Evolutionary conservation across 2,797 vertebrate species (phyloP), one percentile per base, ranked within the genome.

Genomic region (Anguilla megastoma): DNA sequence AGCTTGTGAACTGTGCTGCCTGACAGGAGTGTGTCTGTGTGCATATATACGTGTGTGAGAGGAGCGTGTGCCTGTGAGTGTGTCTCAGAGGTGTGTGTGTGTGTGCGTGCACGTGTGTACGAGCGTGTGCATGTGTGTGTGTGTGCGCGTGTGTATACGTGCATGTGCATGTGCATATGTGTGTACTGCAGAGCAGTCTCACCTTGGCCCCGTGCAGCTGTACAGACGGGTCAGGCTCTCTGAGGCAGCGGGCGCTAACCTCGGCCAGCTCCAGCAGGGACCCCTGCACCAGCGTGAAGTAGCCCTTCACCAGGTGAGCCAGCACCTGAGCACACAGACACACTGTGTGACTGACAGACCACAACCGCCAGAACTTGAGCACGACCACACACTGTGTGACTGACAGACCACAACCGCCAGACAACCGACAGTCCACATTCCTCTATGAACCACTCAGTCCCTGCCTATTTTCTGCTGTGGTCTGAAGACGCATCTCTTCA

Each of bases 191-290:
- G 16, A 2, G 27, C 80, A 18, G n/a, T 0, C 5, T 93, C 95
- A 99, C 98, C 96, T 99, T 99, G 86, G 98, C 94, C 88, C 98
- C 98, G 0, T 99, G 98, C 58, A 99, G 96, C 88, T 99, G 98
- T 88, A 99, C 93, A 27, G 98, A 97, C 0, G 97, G 94, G 87
- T 99, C 98, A 0, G 92, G 92, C 92, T 99, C 98, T 18, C 95
- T 94, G 83, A 99, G 97, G 95, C 98, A 99, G 80, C 93, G 96
- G 89, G 97, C 96, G 63, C 97, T 96, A 89, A 99, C 95, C 91
- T 98, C 97, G 10, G 96, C 97, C 84, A 99, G 96, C 84, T 98
- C 97, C 88, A 96, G 93, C 86, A 99, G 92, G 92, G 95, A 96
- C 36, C 89, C 86, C 85, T 98, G 97, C 71, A 95, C 92, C 89